Conservation (phyloP, 53 echinoderm and acorn worm genomes). For the Echinarachnius parma region DNA sequence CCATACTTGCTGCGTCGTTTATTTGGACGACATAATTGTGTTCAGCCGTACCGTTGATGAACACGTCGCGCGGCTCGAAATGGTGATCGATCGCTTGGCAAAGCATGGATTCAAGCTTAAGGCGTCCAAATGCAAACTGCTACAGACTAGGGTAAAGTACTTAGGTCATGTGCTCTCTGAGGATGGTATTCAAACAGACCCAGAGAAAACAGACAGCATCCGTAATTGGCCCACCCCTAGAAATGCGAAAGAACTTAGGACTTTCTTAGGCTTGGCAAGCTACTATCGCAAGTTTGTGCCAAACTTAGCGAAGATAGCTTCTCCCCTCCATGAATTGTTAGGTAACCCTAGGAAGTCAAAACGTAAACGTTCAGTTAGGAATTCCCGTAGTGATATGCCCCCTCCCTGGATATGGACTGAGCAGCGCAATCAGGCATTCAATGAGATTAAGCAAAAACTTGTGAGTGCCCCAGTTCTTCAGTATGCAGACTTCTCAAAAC, state of each 20-base stretch:
- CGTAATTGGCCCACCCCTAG: conserved; percentile 48
- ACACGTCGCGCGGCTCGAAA: conserved; percentile 40
- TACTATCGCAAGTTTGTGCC: conserved; percentile 58
- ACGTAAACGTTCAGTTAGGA: neutral
- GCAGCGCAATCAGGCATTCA: neutral
- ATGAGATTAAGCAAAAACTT: conserved; percentile 1
- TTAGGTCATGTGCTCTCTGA: conserved; percentile 51
- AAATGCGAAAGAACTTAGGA: conserved; percentile 37
- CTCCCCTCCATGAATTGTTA: conserved; percentile 46
- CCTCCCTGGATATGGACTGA: conserved; percentile 29
- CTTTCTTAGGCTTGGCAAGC: conserved; percentile 55
- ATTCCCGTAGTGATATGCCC: neutral
- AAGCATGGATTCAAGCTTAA: conserved; percentile 58
- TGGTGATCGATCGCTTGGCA: conserved; percentile 33
- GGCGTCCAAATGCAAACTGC: conserved; percentile 45
- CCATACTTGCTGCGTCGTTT: conserved; percentile 38
- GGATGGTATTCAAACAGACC: conserved; percentile 55
- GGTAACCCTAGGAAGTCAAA: conserved; percentile 19
- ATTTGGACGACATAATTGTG: conserved; percentile 55
- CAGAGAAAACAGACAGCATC: conserved; percentile 49
- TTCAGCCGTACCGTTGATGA: conserved; percentile 37
- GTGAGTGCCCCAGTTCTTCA: conserved; percentile 12
- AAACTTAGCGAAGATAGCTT: conserved; percentile 45
- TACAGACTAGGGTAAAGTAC: conserved; percentile 43
- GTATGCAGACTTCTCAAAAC: conserved; percentile 35